A percentile compares a stretch with the other conserved stretches of the same genome.
Conservation (phyloP, 1,140 invertebrate species). For the Ditylenchus dipsaci region DNA sequence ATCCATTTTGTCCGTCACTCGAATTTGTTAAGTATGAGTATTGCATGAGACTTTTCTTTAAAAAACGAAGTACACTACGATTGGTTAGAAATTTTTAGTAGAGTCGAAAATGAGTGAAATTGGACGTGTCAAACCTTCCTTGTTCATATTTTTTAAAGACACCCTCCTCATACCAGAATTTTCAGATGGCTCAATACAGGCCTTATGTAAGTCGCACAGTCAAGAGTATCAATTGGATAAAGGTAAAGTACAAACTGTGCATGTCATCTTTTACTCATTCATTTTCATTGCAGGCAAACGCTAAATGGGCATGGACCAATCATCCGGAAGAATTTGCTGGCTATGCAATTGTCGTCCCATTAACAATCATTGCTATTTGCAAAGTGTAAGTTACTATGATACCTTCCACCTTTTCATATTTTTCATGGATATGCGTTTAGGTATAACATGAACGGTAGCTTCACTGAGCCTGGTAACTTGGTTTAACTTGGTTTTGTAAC, state of each 20-base stretch:
- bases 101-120: too few species aligned
- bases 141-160: too few species aligned
- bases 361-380: not conserved
- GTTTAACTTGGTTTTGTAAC: not conserved
- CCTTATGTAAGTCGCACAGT: not conserved
- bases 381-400: not conserved
- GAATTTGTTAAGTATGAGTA: too few species aligned
- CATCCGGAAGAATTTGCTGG: not conserved
- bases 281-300: not conserved
- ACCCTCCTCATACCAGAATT: too few species aligned
- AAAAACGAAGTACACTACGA: too few species aligned
- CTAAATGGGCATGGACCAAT: not conserved
- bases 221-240: not conserved
- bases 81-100: too few species aligned
- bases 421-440: not conserved
- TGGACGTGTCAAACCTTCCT: too few species aligned
- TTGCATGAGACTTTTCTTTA: too few species aligned
- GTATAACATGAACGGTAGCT: constrained; percentile 1
- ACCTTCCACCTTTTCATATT: not conserved
- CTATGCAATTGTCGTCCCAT: not conserved
- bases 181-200: not conserved
- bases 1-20: too few species aligned
- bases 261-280: not conserved
- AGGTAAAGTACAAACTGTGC: not conserved
- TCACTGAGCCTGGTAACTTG: not conserved